Percentiles rank a stretch among this genome's conserved stretches.
Conservation (phyloP, 35 echinoderm and acorn worm species). For the Ptychodera flava region DNA sequence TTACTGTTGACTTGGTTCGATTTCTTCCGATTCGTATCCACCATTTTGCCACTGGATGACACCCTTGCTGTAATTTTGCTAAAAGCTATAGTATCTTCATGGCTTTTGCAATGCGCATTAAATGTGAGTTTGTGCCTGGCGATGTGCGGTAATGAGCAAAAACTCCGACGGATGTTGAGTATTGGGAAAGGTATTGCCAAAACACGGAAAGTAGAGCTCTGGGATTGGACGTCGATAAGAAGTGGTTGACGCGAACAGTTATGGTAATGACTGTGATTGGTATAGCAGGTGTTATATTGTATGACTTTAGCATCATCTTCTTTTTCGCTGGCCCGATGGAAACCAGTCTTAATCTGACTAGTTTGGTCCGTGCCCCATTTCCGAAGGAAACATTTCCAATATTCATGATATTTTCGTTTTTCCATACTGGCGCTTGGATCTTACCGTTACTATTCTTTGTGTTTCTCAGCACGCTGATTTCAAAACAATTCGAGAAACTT, state of each 20-base stretch:
- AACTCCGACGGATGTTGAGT: too few relatives aligned
- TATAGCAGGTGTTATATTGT: neutral
- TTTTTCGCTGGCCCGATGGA: neutral
- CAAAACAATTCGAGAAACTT: neutral
- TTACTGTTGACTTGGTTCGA: too few relatives aligned
- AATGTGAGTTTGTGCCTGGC: too few relatives aligned
- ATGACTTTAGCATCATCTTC: neutral
- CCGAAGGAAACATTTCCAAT: neutral
- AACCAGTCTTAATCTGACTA: neutral
- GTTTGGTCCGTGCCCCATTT: neutral
- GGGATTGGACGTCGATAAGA: neutral
- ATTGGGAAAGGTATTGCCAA: neutral
- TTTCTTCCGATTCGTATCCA: too few relatives aligned
- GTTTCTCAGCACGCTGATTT: neutral
- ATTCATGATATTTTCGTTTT: too few relatives aligned
- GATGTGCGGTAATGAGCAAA: too few relatives aligned
- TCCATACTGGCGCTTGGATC: neutral
- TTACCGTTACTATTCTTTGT: neutral
- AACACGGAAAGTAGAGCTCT: neutral
- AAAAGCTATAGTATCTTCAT: too few relatives aligned
- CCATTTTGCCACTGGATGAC: too few relatives aligned
- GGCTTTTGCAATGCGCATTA: too few relatives aligned
- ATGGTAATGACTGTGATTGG: neutral
- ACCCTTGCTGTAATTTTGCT: too few relatives aligned
- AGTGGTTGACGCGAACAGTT: neutral